Base-by-base conservation (phyloP, 2,888 invertebrate species). In the Marronus borbonicus region DNA sequence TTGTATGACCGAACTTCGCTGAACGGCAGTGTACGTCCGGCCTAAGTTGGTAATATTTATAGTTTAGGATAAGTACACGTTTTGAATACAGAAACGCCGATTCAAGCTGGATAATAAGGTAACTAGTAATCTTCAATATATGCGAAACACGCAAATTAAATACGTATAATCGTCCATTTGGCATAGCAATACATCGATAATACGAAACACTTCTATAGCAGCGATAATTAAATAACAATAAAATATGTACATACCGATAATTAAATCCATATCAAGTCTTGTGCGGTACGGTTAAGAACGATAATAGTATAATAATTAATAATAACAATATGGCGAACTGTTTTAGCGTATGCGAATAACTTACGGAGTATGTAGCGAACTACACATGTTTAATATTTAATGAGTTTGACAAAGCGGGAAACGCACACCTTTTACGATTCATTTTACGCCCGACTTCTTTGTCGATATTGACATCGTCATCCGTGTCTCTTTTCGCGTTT, bases 351-450 rank as follows among this genome's bases (percentile, higher is more conserved):
- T 58, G 72, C 72, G 50, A 72, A 72, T 72, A 58, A 39, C 66
- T 49, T 20, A 58, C 20, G 55, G 17, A 44, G 55, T 17, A 20
- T 58, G 20, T 58, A 58, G 4, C 36, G 58, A 36, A 58, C 66
- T 24, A 66, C 72, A 72, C 72, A 72, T 72, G 72, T 72, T 72
- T 72, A 58, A 72, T 72, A 72, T 72, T 72, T 72, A 52, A 72
- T 72, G 55, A 72, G 39, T 39, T 72, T 20, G 55, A 60, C 55
- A 36, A 36, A 72, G 58, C 58, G 72, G 72, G 58, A 72, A 58
- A 72, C 60, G 44, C 44, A 58, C 58, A 24, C 58, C 58, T 72
- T 55, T 60, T 58, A 24, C 58, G 36, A 39, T 58, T 72, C 72
- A 60, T 72, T 58, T 58, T 72, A 60, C 44, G 39, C 72, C 12